Evolutionary conservation across 2,888 invertebrate species (phyloP).

Genomic region (Cosmia trapezina): DNA sequence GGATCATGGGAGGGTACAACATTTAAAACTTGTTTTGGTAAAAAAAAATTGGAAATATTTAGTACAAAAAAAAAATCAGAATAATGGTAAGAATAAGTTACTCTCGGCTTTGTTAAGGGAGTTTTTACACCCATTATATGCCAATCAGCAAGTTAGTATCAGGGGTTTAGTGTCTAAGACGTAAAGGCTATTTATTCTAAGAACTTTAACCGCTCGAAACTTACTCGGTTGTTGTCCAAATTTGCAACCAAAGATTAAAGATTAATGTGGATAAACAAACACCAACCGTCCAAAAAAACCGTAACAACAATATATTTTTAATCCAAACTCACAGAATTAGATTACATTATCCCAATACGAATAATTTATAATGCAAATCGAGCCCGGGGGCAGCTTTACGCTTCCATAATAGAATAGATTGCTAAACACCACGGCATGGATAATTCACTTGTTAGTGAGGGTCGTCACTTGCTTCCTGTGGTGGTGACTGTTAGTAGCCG

Average conservation of each 20-base stretch:
- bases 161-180: not conserved
- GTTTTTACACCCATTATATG: not conserved
- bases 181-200: not conserved
- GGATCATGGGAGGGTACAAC: no score
- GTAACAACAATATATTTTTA: slow-evolving; percentile 23
- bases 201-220: no score
- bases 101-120: no score
- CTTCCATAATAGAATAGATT: slow-evolving; percentile 64
- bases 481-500: slow-evolving; percentile 8
- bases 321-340: slow-evolving; percentile 39
- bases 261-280: not conserved
- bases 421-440: slow-evolving; percentile 48
- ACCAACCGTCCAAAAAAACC: not conserved
- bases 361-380: slow-evolving; percentile 67
- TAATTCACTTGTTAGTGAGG: slow-evolving; percentile 49
- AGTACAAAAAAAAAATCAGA: no score
- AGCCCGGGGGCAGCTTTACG: slow-evolving; percentile 59
- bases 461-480: slow-evolving; percentile 32
- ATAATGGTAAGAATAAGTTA: no score
- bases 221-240: no score
- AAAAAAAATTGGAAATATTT: no score
- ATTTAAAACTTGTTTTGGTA: no score
- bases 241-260: no score
- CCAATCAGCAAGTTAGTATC: not conserved
- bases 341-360: slow-evolving; percentile 57